Evolutionary conservation across 2,888 invertebrate genomes (phyloP), one percentile per base, ranked within the genome.

Genomic region (Chaitophorus viminalis): DNA sequence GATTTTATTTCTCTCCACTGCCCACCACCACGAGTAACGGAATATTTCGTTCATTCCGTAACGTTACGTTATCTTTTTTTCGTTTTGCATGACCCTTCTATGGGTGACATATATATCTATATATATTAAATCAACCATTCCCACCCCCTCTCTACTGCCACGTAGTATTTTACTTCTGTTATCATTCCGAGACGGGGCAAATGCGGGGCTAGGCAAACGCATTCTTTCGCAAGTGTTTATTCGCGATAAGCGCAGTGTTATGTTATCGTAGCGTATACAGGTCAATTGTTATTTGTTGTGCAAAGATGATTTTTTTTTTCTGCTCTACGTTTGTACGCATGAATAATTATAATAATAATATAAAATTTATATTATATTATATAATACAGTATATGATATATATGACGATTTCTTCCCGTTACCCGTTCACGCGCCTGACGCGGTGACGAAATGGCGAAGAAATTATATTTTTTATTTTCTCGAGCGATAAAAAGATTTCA

Each of bases 221-320:
- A 36, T 54, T 65, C 60, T n/a, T 36, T 68, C 39, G 68, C 68
- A 39, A 81, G 46, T 81, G 81, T 81, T 39, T 68, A 29, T 81
- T 81, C 2, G 39, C 81, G 81, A 81, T 81, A 81, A 81, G 65
- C 39, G 9, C 36, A 17, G 0, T 29, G 29, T n/a, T 29, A 29
- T 25, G 25, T 5, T 60, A 65, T 33, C 65, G 6, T 25, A 8
- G 2, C 31, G 60, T 8, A n/a, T n/a, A 60, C 36, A 9, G 78
- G n/a, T 36, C 60, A 60, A 78, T 79, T 36, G 60, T 79, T 65
- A n/a, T 65, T 60, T 25, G n/a, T 31, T 8, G 14, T 25, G 29
- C 8, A 25, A 25, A 21, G 5, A 29, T 36, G n/a, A n/a, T n/a
- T n/a, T n/a, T 72, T 72, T 72, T 72, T 72, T 36, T 14, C 33